Evolutionary conservation across 2,113 vertebrate genomes (phyloP).

Genomic region (Daphoenositta chrysoptera): DNA sequence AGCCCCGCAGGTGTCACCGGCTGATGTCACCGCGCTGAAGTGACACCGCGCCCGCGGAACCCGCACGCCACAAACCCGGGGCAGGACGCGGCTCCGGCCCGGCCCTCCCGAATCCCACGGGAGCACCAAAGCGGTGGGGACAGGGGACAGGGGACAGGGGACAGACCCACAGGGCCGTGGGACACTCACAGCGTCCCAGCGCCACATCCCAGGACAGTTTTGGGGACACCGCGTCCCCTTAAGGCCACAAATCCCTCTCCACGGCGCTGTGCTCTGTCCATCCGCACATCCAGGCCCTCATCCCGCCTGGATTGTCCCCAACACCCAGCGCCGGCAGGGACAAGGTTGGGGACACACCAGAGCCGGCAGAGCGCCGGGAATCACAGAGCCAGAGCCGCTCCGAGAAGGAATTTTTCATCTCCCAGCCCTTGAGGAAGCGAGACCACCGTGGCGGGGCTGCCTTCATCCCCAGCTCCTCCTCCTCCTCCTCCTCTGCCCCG

Average conservation of each 20-base stretch:
- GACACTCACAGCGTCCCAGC: not conserved
- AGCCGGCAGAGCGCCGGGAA: accelerated
- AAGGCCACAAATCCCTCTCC: accelerated
- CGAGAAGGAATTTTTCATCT: not conserved
- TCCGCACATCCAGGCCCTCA: accelerated
- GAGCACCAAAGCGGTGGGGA: not conserved
- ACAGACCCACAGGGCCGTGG: accelerated
- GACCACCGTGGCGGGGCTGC: not conserved
- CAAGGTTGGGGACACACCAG: accelerated
- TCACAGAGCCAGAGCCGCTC: not conserved
- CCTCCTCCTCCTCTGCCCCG: slow-evolving; percentile 5
- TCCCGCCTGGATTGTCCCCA: accelerated
- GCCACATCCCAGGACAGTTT: not conserved
- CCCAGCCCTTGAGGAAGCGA: not conserved
- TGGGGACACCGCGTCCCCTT: accelerated
- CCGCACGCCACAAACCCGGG: accelerated
- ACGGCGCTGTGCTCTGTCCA: accelerated
- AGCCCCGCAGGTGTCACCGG: not conserved
- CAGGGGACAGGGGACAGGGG: not conserved
- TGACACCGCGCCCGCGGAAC: accelerated
- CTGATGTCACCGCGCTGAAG: not conserved
- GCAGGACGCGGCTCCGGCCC: accelerated
- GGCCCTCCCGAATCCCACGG: accelerated
- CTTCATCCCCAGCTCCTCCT: slow-evolving; percentile 5
- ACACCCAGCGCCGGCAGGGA: not conserved